These are phyloP conservation scores for Hippopotamyrus pictus DNA, from an alignment of 2,797 vertebrate species.

Conservation along the genomic window DNA sequence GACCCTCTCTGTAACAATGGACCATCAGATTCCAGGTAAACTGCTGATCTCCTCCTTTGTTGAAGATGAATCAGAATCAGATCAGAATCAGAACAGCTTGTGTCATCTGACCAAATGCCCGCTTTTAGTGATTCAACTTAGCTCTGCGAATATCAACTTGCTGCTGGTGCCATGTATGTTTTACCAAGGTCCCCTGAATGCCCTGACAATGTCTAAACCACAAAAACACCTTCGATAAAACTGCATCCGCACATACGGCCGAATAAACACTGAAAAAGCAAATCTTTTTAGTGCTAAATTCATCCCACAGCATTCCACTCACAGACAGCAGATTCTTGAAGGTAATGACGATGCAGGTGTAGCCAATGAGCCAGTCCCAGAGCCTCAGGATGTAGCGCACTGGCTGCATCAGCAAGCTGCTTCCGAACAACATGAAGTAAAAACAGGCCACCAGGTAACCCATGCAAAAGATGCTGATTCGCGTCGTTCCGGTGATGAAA, in stretches of 20 bases:
- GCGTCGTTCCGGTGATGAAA: conserved; percentile 68
- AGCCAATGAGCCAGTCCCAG: conserved; percentile 66
- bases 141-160: not conserved
- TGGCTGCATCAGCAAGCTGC: conserved; percentile 62
- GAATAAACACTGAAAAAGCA: not conserved
- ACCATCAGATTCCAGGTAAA: not conserved
- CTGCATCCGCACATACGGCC: not conserved
- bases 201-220: not conserved
- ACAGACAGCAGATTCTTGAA: conserved; percentile 66
- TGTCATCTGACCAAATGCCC: not conserved
- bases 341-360: conserved; percentile 61
- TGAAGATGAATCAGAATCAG: too few species aligned
- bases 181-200: not conserved
- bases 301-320: conserved; percentile 27
- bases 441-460: conserved; percentile 70
- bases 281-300: not conserved
- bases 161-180: not conserved
- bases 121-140: not conserved
- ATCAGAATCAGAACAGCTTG: too few species aligned
- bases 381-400: conserved; percentile 56
- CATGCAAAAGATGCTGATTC: conserved; percentile 64
- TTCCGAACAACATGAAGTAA: conserved; percentile 68
- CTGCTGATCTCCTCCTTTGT: not conserved
- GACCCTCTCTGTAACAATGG: not conserved
- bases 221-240: not conserved